Conservation (phyloP, 2,888 invertebrate species). For the Andricus quercusramuli region DNA sequence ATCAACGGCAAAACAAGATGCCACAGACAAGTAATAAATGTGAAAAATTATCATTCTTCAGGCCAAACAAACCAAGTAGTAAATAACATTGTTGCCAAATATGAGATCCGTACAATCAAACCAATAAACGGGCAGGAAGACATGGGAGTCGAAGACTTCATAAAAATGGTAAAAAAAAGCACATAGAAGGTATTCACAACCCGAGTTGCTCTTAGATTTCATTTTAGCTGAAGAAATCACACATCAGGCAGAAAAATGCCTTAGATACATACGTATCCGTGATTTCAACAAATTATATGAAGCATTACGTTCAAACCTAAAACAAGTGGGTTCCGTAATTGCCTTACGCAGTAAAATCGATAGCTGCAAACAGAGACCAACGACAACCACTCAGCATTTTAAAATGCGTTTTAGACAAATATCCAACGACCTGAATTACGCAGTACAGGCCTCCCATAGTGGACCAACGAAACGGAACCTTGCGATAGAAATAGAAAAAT, state of each 20-base stretch:
- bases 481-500: not conserved
- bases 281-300: conserved; percentile 60
- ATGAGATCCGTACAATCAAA: not conserved
- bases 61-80: no score
- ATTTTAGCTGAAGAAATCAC: not conserved
- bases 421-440: not conserved
- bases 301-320: not conserved
- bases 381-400: not conserved
- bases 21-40: no score
- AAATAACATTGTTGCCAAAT: not conserved
- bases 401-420: not conserved
- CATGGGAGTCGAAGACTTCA: conserved; percentile 1
- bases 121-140: not conserved
- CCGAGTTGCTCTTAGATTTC: not conserved
- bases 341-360: not conserved
- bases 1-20: no score
- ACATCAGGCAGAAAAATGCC: not conserved
- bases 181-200: not conserved
- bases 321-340: not conserved
- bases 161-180: not conserved
- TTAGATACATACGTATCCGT: not conserved
- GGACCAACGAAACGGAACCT: not conserved
- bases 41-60: no score
- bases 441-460: not conserved
- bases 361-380: not conserved